Evolutionary conservation across 2,888 invertebrate genomes (phyloP), one percentile per base, ranked within the genome.

Genomic region (Leptinotarsa tumamoca): DNA sequence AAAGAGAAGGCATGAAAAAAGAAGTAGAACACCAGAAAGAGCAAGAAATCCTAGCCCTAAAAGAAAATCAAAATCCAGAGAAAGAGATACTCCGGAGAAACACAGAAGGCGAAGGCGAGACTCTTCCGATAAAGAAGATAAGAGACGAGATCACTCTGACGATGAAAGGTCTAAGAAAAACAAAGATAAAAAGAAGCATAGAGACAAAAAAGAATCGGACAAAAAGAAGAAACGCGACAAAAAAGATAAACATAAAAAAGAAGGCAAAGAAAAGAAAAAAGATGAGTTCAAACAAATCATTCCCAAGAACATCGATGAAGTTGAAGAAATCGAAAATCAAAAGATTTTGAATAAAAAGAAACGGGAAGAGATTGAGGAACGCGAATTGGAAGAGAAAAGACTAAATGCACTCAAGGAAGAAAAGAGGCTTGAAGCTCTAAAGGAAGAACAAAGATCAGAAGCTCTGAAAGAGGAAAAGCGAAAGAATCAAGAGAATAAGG

Each of bases 351-450:
- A 10, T 90, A 87, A 81, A 87, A 88, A 81, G 91, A 91, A 82
- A 90, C 90, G 56, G 90, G 83, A 85, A 78, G 82, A 75, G 67
- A 79, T 75, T 76, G 78, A 68, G 83, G 77, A 81, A 80, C 70
- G 80, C 78, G 80, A 84, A 73, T 83, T 70, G n/a, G 77, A 82
- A 86, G 79, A 86, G 75, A 77, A 75, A 51, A 89, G 83, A 89
- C 83, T 56, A 4, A 50, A 79, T 90, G 88, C 73, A 51, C 18
- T 77, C 74, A 67, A 75, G 91, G 84, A 91, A 83, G 78, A 91
- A 52, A 79, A 91, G 84, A 91, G 92, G n/a, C 91, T 91, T 81
- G 91, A 92, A 74, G 90, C 90, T 79, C 87, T 87, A 13, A 80
- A 78, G 86, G 69, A 86, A 84, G 78, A 91, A 49, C 78, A 91